Evolutionary conservation across 2,113 vertebrate species (phyloP), one percentile per base, ranked within the genome.

Genomic region (Dunckerocampus dactyliophorus): DNA sequence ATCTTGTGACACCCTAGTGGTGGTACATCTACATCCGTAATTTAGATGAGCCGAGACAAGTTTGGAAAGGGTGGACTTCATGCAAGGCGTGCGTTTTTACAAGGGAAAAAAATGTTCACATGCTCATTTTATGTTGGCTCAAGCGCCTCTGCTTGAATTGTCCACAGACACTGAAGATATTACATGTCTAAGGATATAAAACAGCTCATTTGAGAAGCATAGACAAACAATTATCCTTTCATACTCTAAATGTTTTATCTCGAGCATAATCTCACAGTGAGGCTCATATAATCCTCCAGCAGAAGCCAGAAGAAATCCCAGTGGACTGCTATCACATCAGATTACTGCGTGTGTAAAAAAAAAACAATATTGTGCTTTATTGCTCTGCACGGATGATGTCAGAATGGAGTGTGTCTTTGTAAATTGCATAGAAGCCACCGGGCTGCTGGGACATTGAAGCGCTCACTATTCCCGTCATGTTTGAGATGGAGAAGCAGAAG

Each of bases 301-400:
- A 37, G 51, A 72, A 79, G 71, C 14, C 11, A 74, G 11, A 66
- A 69, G 49, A 60, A 70, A 74, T 71, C 78, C 72, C 69, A 75
- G 63, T 45, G 61, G 67, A 62, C 64, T 64, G 28, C 0, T 75
- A 69, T 68, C 74, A 72, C 77, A 76, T 79, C 65, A 55, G 56
- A 63, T 69, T 34, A 34, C 31, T 34, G 31, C 31, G 31, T 5
- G 39, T 43, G 39, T 43, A 13, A 12, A 12, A 43, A 12, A 50
- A 15, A 76, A 72, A 78, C 66, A 76, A 59, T 68, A 59, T 39
- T 59, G 67, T 50, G 63, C 56, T 71, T 62, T 72, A 51, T 59
- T 42, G n/a, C n/a, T 20, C 16, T 14, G 49, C 5, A 6, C 31
- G 17, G 53, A 19, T 54, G 28, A 54, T 17, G 52, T 54, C 24